Base-by-base conservation (phyloP, 2,797 vertebrate species). In the Poeciliopsis infans region DNA sequence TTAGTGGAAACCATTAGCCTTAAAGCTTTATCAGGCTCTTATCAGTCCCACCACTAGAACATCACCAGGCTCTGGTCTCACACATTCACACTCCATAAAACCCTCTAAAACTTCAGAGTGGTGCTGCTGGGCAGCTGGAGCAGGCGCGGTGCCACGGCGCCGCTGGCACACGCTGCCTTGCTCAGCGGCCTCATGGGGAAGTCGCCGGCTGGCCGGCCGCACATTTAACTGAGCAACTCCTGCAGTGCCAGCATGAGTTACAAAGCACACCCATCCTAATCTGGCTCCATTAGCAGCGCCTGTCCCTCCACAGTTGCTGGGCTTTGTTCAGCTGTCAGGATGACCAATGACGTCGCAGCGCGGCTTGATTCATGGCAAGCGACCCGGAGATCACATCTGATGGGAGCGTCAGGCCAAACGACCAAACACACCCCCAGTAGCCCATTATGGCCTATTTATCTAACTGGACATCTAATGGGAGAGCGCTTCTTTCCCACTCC, bases 1-100 rank as follows among this genome's bases (percentile, higher is more conserved):
- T 98, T 97, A 98, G 97, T 95, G 95, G 95, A 97, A 97, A 95
- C 97, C 97, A 97, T 98, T 97, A 98, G 96, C 92, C 95, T 91
- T 95, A 96, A 97, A 91, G 92, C 96, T 96, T 97, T 97, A 97
- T 98, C 97, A 96, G 96, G 95, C 92, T 95, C 96, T 97, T 97
- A 97, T 97, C 96, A 93, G 93, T 88, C 93, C 94, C 76, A 75
- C 75, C 81, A 77, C 83, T 47, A 86, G 77, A 87, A 83, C 91
- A 86, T 74, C 85, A 85, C 76, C 72, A 57, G 45, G 79, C 87
- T 82, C 51, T 49, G 72, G 31, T 23, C 61, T 79, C 77, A 83
- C 74, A 77, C 82, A 49, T 75, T 33, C 68, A 20, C 70, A 72
- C 74, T 46, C 43, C 61, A 79, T 76, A 74, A 76, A 77, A 79